Evolutionary conservation across 1,140 invertebrate genomes (phyloP).

Genomic region (Zaprionus capensis): DNA sequence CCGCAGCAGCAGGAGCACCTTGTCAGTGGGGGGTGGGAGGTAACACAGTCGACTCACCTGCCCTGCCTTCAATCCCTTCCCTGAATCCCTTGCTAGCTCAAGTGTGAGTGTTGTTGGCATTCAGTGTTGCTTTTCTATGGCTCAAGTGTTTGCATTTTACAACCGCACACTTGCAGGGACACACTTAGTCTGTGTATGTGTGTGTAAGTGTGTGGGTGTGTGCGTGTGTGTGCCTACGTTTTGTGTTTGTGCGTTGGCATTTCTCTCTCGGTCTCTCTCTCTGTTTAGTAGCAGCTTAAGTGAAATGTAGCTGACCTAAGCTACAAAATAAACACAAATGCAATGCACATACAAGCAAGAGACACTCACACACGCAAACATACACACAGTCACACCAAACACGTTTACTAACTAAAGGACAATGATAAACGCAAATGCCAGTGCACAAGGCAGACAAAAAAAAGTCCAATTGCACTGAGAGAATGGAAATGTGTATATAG

Average conservation of each 20-base stretch:
- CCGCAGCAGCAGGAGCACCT: not conserved
- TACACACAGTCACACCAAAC: not conserved
- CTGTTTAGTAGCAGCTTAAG: conserved; percentile 56
- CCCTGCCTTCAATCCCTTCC: not conserved
- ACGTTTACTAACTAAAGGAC: conserved; percentile 8
- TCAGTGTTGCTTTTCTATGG: conserved; percentile 62
- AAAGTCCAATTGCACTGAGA: not conserved
- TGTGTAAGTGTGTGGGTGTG: conserved; percentile 33
- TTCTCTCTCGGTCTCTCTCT: conserved; percentile 24
- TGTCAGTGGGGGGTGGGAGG: not conserved
- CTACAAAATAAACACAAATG: conserved; percentile 64
- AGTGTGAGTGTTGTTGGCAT: conserved; percentile 49
- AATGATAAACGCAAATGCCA: conserved; percentile 43
- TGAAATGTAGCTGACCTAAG: conserved; percentile 82
- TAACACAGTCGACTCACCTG: not conserved
- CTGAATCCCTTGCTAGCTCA: not conserved
- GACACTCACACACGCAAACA: conserved; percentile 2
- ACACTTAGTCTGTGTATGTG: conserved; percentile 27
- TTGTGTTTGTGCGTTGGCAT: conserved; percentile 55
- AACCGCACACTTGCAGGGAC: conserved; percentile 53
- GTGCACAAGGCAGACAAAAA: conserved; percentile 33
- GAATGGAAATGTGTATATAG: not conserved
- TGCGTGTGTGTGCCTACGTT: conserved; percentile 36
- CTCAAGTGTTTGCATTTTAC: conserved; percentile 80
- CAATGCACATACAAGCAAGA: conserved; percentile 21